Evolutionary conservation across 2,888 invertebrate genomes (phyloP), one percentile per base, ranked within the genome.

Genomic region (Trissolcus japonicus): DNA sequence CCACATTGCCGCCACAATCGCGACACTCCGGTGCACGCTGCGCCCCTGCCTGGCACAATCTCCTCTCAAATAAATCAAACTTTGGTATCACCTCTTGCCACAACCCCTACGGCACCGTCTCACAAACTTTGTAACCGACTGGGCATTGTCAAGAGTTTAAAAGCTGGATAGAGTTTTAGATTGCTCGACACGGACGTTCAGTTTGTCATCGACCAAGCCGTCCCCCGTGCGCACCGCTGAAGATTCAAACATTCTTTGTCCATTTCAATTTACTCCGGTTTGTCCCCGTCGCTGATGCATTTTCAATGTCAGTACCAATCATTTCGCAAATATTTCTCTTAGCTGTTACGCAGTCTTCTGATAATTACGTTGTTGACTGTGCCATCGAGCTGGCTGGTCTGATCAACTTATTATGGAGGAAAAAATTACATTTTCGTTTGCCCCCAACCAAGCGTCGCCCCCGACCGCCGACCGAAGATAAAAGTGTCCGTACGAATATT

Each of bases 21-120:
- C 79, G 79, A 62, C 81, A 59, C 63, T 68, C 74, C 59, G 51
- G 41, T 54, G 40, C 66, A 43, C 63, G 57, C 29, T 41, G 35
- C 74, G 57, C 57, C 66, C 82, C 76, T 83, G 84, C 83, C 85
- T 79, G 80, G 80, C 84, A 83, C 86, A 88, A 88, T 88, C 86
- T 87, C 81, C 85, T 84, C 86, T 85, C 86, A 88, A 88, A 88
- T 87, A 88, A 88, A 88, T 88, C 88, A 87, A 88, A 87, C 88
- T 88, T 88, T 86, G 85, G 85, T 87, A 88, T 88, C 86, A 84
- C 82, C 78, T 82, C 79, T 78, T 66, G 53, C 65, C 65, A 17
- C 68, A 67, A 79, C 66, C 74, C 72, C 75, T 68, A 75, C 76
- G 62, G 63, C 60, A 54, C 59, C 59, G 73, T 81, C 77, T 82